Evolutionary conservation across 1,140 invertebrate species (phyloP).

Genomic region (Formica exsecta): DNA sequence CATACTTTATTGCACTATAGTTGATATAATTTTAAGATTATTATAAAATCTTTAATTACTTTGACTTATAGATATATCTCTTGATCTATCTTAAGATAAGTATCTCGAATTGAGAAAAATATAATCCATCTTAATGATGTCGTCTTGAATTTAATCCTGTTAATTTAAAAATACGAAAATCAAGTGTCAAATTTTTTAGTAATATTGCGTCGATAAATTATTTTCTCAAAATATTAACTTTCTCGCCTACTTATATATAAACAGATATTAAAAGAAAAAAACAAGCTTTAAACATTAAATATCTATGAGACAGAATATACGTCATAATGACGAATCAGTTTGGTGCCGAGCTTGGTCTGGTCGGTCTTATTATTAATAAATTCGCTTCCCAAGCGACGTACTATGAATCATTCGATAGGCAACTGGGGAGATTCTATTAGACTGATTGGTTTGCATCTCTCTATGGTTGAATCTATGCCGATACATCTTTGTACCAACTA

Average conservation of each 20-base stretch:
- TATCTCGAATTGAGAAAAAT: not conserved
- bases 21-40: no score
- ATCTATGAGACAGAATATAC: slow-evolving; percentile 69
- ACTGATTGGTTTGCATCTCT: slow-evolving; percentile 76
- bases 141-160: not conserved
- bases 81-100: no score
- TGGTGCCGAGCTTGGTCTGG: slow-evolving; percentile 55
- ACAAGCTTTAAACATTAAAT: slow-evolving; percentile 67
- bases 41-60: no score
- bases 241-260: not conserved
- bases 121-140: not conserved
- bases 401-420: slow-evolving; percentile 79
- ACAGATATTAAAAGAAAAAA: slow-evolving; percentile 34
- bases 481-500: slow-evolving; percentile 69
- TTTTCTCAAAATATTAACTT: not conserved
- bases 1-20: slow-evolving; percentile 46
- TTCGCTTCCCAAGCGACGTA: slow-evolving; percentile 76
- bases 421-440: slow-evolving; percentile 78
- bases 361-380: slow-evolving; percentile 78
- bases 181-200: not conserved
- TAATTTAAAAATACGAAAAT: not conserved
- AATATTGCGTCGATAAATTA: not conserved
- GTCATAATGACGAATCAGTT: slow-evolving; percentile 77
- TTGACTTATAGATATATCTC: no score
- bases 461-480: slow-evolving; percentile 60